These are phyloP conservation scores for Tenebrosternarchus preto DNA, from an alignment of 2,113 vertebrate genomes.

Conservation along the genomic window DNA sequence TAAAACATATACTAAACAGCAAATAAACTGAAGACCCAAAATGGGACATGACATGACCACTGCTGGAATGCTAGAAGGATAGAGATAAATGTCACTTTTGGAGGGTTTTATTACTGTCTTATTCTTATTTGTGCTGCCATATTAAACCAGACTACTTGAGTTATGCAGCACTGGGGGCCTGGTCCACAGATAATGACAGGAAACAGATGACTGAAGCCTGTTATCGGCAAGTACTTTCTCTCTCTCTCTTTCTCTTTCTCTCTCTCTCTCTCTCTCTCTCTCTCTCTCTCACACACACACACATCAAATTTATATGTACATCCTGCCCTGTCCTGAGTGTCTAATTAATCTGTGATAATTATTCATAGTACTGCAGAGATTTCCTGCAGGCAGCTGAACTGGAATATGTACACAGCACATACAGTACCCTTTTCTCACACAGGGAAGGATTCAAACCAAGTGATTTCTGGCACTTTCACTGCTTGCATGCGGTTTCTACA, in stretches of 20 bases:
- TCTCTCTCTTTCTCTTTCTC: not conserved
- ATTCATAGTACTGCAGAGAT: constrained; percentile 29
- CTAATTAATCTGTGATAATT: constrained; percentile 43
- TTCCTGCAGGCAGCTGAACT: constrained; percentile 9
- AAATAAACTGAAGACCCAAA: not conserved
- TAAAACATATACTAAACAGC: constrained; percentile 2
- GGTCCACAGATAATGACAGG: not conserved
- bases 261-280: not conserved
- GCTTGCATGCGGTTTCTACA: not conserved
- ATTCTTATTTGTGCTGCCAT: not conserved
- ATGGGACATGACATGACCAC: not conserved
- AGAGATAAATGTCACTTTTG: constrained; percentile 13
- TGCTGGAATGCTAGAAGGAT: not conserved
- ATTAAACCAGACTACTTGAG: not conserved
- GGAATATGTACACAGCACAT: not conserved
- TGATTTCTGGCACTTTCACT: not conserved
- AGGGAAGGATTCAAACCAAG: not conserved
- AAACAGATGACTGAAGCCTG: constrained; percentile 17
- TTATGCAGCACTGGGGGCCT: constrained; percentile 1
- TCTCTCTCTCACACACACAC: not conserved
- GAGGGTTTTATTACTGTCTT: constrained; percentile 7
- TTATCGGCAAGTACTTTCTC: constrained; percentile 11
- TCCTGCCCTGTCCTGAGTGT: not conserved
- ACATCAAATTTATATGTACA: constrained; percentile 18
- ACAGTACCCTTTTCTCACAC: not conserved